Conservation (phyloP, 2,888 invertebrate genomes). For the Synanthedon andrenaeformis region DNA sequence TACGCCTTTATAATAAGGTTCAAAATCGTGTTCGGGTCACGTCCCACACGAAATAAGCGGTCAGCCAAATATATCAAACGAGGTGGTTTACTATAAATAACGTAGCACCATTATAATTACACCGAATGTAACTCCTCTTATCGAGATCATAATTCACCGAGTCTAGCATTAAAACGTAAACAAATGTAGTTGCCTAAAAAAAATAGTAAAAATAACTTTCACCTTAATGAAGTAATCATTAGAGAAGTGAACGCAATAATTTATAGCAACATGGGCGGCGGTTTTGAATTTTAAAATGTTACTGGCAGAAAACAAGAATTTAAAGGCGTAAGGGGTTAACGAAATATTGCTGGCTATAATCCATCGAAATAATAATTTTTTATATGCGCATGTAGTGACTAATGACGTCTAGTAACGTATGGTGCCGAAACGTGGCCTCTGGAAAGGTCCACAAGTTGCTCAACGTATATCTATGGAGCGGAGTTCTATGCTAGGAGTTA, state of each 20-base stretch:
- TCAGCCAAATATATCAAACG: conserved; percentile 56
- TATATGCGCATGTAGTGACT: too few relatives aligned
- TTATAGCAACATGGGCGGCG: neutral
- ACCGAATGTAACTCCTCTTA: conserved; percentile 59
- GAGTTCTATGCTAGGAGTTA: too few relatives aligned
- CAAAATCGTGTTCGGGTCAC: conserved; percentile 16
- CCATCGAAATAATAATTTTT: too few relatives aligned
- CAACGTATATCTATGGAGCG: too few relatives aligned
- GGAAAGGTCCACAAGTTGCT: too few relatives aligned
- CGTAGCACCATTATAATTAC: conserved; percentile 55
- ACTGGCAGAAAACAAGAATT: conserved; percentile 1
- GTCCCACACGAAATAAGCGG: conserved; percentile 59
- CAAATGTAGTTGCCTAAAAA: conserved; percentile 6
- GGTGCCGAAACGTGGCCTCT: too few relatives aligned
- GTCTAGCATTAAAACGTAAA: conserved; percentile 37
- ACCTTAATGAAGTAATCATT: conserved; percentile 59
- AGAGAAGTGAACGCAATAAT: conserved; percentile 41
- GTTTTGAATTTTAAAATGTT: conserved; percentile 9
- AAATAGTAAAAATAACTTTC: conserved; percentile 17
- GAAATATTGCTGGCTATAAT: too few relatives aligned
- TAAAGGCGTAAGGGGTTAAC: conserved; percentile 21
- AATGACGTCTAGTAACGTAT: too few relatives aligned
- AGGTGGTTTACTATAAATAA: conserved; percentile 58
- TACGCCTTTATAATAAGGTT: neutral
- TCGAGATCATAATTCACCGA: conserved; percentile 58